A percentile compares a stretch with the other conserved stretches of the same genome.
phyloP scores from a whole-genome alignment of 2,113 vertebrate species.

The Conger conger region DNA sequence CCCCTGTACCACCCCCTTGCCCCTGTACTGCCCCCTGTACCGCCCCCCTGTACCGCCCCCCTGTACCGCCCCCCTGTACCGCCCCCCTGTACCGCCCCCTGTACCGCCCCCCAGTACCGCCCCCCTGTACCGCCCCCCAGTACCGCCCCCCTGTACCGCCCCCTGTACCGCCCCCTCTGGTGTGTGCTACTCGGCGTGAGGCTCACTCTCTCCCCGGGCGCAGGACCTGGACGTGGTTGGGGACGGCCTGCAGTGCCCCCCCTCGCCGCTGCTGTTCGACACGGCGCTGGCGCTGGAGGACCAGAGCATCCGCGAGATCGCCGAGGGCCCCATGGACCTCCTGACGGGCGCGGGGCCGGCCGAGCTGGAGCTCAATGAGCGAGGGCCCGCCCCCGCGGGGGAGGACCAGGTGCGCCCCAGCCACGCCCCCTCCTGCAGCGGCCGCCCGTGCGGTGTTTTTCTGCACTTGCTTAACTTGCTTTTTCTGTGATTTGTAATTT shows the following conservation, averaged over 20 bases:
- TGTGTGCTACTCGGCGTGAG: too few relatives aligned
- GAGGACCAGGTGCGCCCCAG: constrained; percentile 62
- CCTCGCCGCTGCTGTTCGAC: constrained; percentile 91
- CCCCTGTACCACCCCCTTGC: constrained; percentile 55
- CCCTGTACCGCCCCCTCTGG: too few relatives aligned
- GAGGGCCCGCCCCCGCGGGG: constrained; percentile 57
- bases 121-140: too few relatives aligned
- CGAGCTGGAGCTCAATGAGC: constrained; percentile 58
- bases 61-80: neutral
- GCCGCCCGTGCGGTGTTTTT: too few relatives aligned
- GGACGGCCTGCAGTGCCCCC: constrained; percentile 88
- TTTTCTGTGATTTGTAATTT: too few relatives aligned
- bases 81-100: neutral
- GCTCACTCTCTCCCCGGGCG: neutral
- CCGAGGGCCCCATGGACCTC: constrained; percentile 80
- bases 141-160: too few relatives aligned
- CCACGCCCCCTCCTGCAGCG: neutral
- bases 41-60: constrained; percentile 2
- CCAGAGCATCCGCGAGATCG: constrained; percentile 77
- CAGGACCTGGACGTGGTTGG: constrained; percentile 96
- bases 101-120: too few relatives aligned
- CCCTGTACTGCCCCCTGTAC: too few relatives aligned
- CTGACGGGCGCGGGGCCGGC: constrained; percentile 71
- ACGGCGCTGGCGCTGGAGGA: constrained; percentile 82
- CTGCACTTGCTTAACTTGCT: too few relatives aligned